Evolutionary conservation across 2,888 invertebrate genomes (phyloP), one percentile per base, ranked within the genome.

Genomic region (Philopedon plagiatum): DNA sequence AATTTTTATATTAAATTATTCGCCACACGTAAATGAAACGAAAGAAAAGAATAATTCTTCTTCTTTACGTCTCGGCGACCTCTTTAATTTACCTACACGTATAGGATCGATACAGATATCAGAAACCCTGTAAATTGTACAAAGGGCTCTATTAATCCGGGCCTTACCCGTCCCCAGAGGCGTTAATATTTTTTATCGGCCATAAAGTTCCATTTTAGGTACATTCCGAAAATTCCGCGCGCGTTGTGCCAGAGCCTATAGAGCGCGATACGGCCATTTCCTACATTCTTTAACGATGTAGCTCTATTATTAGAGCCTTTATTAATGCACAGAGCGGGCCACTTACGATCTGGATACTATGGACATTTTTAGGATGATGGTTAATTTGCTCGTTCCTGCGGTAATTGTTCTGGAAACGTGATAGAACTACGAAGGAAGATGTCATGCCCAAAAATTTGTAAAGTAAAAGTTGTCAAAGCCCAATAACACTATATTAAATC

Each of bases 181-280:
- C 57, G 57, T 46, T 66, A 66, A 66, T 58, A 66, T 39, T 67
- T 66, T 66, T 67, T 67, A 60, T 60, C 44, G 67, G 23, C 61
- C 11, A 32, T 41, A 56, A 65, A 65, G 41, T 29, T 8, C 29
- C 41, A 13, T 32, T 64, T 65, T 39, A 49, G 65, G 8, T 18
- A 41, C 56, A 29, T 51, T 56, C 51, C 67, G 51, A 51, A 67
- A 67, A 67, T 67, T 67, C 67, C 60, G 9, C n/a, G 9, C n/a
- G 60, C 37, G 34, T 51, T 41, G 60, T 39, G 18, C n/a, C 18
- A 37, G 39, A 26, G 67, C 67, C 60, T 60, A 61, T 60, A 32
- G 60, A 49, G 67, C 61, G 67, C 60, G 37, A 67, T 60, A 67
- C 26, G 67, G 60, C 46, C 67, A 61, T 67, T 67, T 67, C 29